Base-by-base conservation (phyloP, 2,888 invertebrate genomes). In the Idaea aversata region DNA sequence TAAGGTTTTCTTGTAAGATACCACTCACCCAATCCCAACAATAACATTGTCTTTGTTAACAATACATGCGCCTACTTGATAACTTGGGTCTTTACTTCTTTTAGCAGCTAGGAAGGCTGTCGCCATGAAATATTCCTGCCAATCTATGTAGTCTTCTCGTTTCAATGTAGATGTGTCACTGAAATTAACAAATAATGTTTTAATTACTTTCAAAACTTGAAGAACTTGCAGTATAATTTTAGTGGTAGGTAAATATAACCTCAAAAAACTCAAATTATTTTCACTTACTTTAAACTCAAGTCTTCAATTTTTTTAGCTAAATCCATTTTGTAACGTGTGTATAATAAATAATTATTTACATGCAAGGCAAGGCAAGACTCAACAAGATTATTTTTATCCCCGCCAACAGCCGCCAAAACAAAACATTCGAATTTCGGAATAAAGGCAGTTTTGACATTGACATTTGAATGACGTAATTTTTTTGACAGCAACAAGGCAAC, bases 91-190 rank as follows among this genome's bases (percentile, higher is more conserved):
- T 91, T 99, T 99, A 82, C 99, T 99, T 65, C 99, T 93, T 91
- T 97, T 96, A 0, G 98, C 97, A 0, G 98, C 96, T 35, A 99
- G 91, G 80, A 98, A 95, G 3, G 99, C 98, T 7, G 96, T 95
- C 0, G 97, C 97, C 99, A 99, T 99, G 83, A 99, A 99, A 88
- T 98, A 99, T 73, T 99, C 99, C 67, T 95, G 94, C 99, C 99
- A 99, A 59, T 94, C 94, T 38, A 99, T 84, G 78, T 96, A 97
- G 70, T 95, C 94, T 57, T 82, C 74, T 59, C 96, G 90, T 86
- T 96, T 96, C 6, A 65, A 77, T 65, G 79, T 80, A n/a, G 69
- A 58, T 63, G 76, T 73, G 5, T 70, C 64, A 59, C 77, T 77
- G 61, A 34, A 71, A 72, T 25, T 34, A 10, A 34, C 58, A 7